Evolutionary conservation across 2,797 vertebrate species (phyloP).

Genomic region (Pachyuromys duprasi): DNA sequence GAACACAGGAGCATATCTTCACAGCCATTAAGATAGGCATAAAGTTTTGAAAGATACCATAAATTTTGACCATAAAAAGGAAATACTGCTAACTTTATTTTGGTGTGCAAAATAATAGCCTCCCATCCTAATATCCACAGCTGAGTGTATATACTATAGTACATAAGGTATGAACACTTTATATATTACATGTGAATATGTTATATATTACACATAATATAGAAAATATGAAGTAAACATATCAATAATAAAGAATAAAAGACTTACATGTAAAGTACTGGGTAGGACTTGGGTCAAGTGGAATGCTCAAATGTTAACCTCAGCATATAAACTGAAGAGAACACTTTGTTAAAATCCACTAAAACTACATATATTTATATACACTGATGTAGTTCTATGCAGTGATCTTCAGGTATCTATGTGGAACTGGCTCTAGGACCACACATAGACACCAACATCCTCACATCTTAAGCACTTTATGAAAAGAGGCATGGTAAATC

Average conservation of each 20-base stretch:
- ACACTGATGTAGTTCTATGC: neutral
- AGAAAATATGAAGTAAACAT: neutral
- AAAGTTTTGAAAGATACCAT: neutral
- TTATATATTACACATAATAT: neutral
- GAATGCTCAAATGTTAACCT: neutral
- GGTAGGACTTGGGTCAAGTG: neutral
- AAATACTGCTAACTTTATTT: neutral
- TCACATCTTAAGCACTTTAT: neutral
- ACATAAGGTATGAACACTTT: neutral
- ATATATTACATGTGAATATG: neutral
- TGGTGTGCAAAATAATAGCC: neutral
- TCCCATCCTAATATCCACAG: neutral
- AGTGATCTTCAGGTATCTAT: neutral
- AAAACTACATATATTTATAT: neutral
- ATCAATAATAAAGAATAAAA: neutral
- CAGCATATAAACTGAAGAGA: neutral
- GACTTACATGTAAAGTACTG: neutral
- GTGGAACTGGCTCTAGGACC: neutral
- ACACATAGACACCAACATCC: neutral
- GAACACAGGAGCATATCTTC: neutral
- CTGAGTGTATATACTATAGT: neutral
- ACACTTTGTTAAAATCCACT: neutral
- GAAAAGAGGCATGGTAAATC: neutral
- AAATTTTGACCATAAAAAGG: neutral
- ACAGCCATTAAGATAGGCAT: neutral